These are phyloP conservation scores for Tenebrio molitor DNA, from an alignment of 1,140 invertebrate species.

Conservation along the genomic window DNA sequence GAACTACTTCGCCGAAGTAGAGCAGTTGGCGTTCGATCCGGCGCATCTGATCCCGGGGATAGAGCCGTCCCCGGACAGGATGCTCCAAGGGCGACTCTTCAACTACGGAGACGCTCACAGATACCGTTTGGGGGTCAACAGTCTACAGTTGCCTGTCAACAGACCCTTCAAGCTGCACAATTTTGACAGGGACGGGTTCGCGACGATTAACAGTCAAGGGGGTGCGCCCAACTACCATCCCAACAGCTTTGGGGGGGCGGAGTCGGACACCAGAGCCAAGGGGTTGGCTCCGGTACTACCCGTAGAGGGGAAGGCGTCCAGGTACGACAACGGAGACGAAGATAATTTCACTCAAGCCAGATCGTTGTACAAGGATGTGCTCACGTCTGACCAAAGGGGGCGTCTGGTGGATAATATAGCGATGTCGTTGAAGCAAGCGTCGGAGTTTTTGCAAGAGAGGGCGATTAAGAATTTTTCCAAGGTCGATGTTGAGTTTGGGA, in stretches of 20 bases:
- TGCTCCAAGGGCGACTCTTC: constrained; percentile 90
- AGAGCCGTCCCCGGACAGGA: constrained; percentile 87
- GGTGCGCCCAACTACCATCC: constrained; percentile 96
- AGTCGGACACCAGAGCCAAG: constrained; percentile 70
- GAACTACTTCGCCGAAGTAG: constrained; percentile 91
- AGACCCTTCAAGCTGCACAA: constrained; percentile 76
- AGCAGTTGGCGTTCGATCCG: constrained; percentile 90
- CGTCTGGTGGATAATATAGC: constrained; percentile 87
- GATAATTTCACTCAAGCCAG: constrained; percentile 91
- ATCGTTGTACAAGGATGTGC: constrained; percentile 84
- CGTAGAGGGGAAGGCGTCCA: constrained; percentile 73
- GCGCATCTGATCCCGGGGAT: constrained; percentile 89
- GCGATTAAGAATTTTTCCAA: constrained; percentile 81
- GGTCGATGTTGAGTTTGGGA: constrained; percentile 78
- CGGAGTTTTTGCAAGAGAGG: constrained; percentile 86
- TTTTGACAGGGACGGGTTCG: constrained; percentile 89
- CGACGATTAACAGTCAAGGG: constrained; percentile 77
- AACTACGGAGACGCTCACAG: constrained; percentile 92
- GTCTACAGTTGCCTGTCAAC: constrained; percentile 90
- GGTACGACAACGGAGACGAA: constrained; percentile 82
- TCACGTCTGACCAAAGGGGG: constrained; percentile 79
- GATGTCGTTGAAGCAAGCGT: constrained; percentile 80
- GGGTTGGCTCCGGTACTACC: constrained; percentile 69
- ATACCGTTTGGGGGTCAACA: constrained; percentile 90
- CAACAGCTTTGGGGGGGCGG: constrained; percentile 92